A percentile compares a stretch with the other conserved stretches of the same genome.
Evolutionary conservation across 2,888 invertebrate genomes (phyloP).

Genomic region (Limenitis camilla): DNA sequence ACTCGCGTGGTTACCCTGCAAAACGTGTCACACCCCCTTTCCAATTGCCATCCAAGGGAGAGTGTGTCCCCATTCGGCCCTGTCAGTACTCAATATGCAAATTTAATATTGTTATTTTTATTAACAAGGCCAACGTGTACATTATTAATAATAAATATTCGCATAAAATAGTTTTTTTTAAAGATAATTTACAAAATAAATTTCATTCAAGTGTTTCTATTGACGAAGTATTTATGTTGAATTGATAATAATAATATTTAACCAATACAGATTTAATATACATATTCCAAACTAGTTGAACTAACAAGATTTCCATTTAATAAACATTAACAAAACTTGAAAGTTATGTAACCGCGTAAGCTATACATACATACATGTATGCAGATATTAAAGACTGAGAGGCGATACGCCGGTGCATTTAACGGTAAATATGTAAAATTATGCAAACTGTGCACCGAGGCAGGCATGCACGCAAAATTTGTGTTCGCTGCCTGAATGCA

Average conservation of each 20-base stretch:
- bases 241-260: too few relatives aligned
- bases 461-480: conserved; percentile 49
- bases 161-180: background rate
- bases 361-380: conserved; percentile 21
- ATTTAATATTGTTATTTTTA: conserved; percentile 69
- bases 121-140: conserved; percentile 63
- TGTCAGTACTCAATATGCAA: conserved; percentile 51
- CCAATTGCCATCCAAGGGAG: conserved; percentile 15
- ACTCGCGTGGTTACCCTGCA: conserved; percentile 39
- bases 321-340: conserved; percentile 16
- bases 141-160: conserved; percentile 14
- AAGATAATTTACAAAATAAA: too few relatives aligned
- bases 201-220: too few relatives aligned
- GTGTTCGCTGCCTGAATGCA: conserved; percentile 40
- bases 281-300: conserved; percentile 8
- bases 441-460: conserved; percentile 54
- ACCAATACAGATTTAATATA: background rate
- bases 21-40: conserved; percentile 40
- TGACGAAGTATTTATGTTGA: too few relatives aligned
- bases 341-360: conserved; percentile 21
- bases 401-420: conserved; percentile 50
- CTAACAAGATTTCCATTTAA: conserved; percentile 16
- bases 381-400: conserved; percentile 32
- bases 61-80: background rate
- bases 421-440: conserved; percentile 59